Evolutionary conservation across 2,797 vertebrate genomes (phyloP).

Genomic region (Schizopygopsis malacanthus): DNA sequence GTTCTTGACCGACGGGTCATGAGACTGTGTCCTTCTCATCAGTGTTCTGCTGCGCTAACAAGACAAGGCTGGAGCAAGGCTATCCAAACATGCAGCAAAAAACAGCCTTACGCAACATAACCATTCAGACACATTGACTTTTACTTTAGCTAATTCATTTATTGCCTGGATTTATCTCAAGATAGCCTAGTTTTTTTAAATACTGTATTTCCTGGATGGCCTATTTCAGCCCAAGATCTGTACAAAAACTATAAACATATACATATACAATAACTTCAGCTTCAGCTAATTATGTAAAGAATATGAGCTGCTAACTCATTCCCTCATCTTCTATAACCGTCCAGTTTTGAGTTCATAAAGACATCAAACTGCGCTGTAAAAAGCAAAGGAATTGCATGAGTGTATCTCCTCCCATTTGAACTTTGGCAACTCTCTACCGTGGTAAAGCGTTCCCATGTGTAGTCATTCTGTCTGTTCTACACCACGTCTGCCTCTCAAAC

Average conservation of each 20-base stretch:
- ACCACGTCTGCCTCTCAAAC: background rate
- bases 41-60: slow-evolving; percentile 47
- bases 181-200: background rate
- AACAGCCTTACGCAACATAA: background rate
- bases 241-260: background rate
- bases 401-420: slow-evolving; percentile 72
- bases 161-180: slow-evolving; percentile 14
- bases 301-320: background rate
- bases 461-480: slow-evolving; percentile 13
- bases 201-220: background rate
- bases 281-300: background rate
- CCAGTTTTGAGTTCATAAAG: background rate
- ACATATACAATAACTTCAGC: background rate
- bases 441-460: slow-evolving; percentile 21
- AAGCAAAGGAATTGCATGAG: slow-evolving; percentile 5
- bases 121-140: background rate
- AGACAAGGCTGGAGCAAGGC: slow-evolving; percentile 56
- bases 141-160: background rate
- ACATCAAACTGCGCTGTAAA: background rate
- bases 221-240: background rate
- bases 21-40: background rate
- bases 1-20: slow-evolving; percentile 70
- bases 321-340: background rate
- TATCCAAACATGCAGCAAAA: slow-evolving; percentile 73
- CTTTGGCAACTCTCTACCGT: slow-evolving; percentile 65